Base-by-base conservation (phyloP, 2,113 vertebrate genomes). In the Chaenocephalus aceratus region DNA sequence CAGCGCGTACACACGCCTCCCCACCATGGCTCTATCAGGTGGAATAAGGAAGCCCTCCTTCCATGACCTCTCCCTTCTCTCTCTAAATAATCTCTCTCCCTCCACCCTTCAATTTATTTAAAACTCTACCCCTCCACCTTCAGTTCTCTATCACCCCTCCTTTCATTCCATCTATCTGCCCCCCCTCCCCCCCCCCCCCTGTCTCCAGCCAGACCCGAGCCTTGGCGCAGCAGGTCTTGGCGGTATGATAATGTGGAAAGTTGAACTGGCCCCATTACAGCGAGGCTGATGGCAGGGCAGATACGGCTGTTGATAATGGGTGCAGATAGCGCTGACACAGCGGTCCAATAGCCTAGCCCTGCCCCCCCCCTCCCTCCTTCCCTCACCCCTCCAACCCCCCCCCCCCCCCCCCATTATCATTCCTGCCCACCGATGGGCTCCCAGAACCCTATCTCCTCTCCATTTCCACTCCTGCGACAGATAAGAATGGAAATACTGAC, bases 401-500 rank as follows among this genome's bases (percentile, higher is more conserved):
- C 18, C 36, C 59, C 18, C 59, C 18, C 0, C 66, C 97, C 94
- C 97, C 96, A 98, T 99, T 98, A 99, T 97, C 97, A 98, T 99
- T 98, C 97, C 97, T 97, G 96, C 97, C 97, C 97, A 97, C 95
- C 95, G 96, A 95, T 95, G 95, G 90, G 95, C 96, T 96, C 94
- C 95, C 95, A 95, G 96, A 96, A 94, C 95, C 94, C 97, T 98
- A 99, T 98, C 97, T 97, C 95, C 97, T 97, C 97, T 98, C 97
- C 96, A 96, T 97, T 99, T 98, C 97, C 97, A 99, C 97, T 98
- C 97, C 97, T 99, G 96, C 96, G 95, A 95, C 95, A 99, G 98
- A 99, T 99, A 99, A 99, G 97, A 96, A 97, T 99, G 98, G 98
- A 98, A 99, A 99, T 98, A 98, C 97, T 99, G 98, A 99, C 98